Evolutionary conservation across 2,888 invertebrate species (phyloP).

Genomic region (Anticlea derivata): DNA sequence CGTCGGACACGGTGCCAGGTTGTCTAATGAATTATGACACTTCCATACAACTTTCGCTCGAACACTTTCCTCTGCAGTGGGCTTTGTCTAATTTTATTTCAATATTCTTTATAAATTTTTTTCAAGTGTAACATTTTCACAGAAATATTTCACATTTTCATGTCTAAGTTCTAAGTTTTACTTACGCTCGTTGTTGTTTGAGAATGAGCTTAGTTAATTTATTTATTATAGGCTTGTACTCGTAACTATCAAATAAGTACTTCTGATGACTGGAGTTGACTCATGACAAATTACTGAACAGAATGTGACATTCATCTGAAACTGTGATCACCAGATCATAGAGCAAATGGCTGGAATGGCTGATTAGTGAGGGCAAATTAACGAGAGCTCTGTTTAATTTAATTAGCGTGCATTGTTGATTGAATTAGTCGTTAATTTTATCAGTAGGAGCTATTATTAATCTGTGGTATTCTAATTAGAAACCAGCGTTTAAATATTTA

Average conservation of each 20-base stretch:
- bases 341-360: constrained; percentile 21
- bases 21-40: constrained; percentile 11
- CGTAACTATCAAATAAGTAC: too few species aligned
- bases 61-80: not conserved
- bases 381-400: constrained; percentile 30
- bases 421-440: constrained; percentile 28
- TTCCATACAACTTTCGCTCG: constrained; percentile 8
- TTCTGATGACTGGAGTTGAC: not conserved
- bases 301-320: constrained; percentile 15
- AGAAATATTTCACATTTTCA: too few species aligned
- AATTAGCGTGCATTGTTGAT: constrained; percentile 32
- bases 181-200: too few species aligned
- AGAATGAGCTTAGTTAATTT: too few species aligned
- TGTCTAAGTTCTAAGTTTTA: too few species aligned
- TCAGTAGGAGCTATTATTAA: constrained; percentile 1
- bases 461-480: constrained; percentile 27
- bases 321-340: constrained; percentile 19
- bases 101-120: too few species aligned
- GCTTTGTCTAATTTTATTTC: too few species aligned
- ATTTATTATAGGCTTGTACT: too few species aligned
- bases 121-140: too few species aligned
- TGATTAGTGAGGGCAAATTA: constrained; percentile 29
- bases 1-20: not conserved
- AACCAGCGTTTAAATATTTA: constrained; percentile 19
- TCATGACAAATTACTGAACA: not conserved